These are phyloP conservation scores for Cyanoderma ruficeps DNA, from an alignment of 2,113 vertebrate genomes.

Conservation along the genomic window DNA sequence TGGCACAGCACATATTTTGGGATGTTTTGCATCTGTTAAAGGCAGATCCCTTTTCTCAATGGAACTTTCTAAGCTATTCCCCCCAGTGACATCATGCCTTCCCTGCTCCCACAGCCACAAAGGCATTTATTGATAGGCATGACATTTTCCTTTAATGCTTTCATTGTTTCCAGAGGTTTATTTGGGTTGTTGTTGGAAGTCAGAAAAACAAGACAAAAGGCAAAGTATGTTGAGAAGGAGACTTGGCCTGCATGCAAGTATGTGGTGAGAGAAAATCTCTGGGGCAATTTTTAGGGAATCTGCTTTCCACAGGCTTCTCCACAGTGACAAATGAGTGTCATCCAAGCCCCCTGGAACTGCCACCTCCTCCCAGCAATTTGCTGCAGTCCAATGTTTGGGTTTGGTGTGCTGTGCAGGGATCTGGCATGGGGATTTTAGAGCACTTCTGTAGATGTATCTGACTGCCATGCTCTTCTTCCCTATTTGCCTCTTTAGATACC, in stretches of 20 bases:
- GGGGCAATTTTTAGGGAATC: neutral
- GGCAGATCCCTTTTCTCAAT: conserved; percentile 69
- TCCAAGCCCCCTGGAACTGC: neutral
- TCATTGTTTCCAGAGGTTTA: conserved; percentile 67
- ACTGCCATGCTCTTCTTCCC: neutral
- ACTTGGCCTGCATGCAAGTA: neutral
- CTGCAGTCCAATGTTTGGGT: neutral
- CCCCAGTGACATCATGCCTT: conserved; percentile 58
- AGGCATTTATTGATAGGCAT: conserved; percentile 62
- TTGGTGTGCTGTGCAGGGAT: neutral
- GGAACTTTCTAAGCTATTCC: conserved; percentile 68
- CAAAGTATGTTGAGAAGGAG: conserved; percentile 30
- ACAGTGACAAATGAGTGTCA: neutral
- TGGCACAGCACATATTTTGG: neutral
- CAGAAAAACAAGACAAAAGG: conserved; percentile 42
- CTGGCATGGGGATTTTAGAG: neutral
- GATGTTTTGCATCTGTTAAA: conserved; percentile 30
- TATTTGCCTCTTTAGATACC: neutral
- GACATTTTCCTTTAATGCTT: conserved; percentile 69
- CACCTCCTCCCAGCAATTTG: neutral
- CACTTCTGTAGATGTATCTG: neutral
- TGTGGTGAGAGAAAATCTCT: neutral
- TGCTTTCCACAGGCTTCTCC: neutral
- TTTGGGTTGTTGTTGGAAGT: conserved; percentile 51
- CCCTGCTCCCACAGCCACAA: conserved; percentile 59